Evolutionary conservation across 2,797 vertebrate genomes (phyloP).

Genomic region (Peromyscus attwateri): DNA sequence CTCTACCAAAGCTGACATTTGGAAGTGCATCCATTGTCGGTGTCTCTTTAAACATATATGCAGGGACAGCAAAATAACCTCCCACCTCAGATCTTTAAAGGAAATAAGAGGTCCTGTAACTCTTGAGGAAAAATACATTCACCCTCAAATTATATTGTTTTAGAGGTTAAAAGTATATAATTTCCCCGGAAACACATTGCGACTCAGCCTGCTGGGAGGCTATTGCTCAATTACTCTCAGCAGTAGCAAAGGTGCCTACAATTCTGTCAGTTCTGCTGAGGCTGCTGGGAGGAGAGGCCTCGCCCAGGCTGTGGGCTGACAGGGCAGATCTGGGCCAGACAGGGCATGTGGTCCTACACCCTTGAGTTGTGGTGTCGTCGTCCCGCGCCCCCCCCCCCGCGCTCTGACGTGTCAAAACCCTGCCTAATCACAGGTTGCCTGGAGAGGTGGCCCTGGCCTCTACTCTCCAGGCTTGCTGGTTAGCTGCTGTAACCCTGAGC

Average conservation of each 20-base stretch:
- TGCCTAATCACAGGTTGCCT: constrained; percentile 73
- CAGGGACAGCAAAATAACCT: constrained; percentile 78
- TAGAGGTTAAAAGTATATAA: constrained; percentile 87
- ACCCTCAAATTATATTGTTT: constrained; percentile 86
- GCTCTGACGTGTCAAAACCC: constrained; percentile 74
- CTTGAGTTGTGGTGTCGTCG: constrained; percentile 67
- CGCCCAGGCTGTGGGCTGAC: constrained; percentile 68
- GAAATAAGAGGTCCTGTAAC: constrained; percentile 85
- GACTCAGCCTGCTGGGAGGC: constrained; percentile 85
- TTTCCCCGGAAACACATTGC: constrained; percentile 84
- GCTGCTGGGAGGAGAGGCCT: constrained; percentile 78
- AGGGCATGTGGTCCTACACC: constrained; percentile 61
- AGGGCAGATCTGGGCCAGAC: constrained; percentile 71
- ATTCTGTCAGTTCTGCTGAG: constrained; percentile 77
- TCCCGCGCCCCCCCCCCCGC: background rate
- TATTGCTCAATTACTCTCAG: constrained; percentile 87
- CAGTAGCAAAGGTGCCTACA: constrained; percentile 78
- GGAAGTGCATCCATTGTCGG: constrained; percentile 68
- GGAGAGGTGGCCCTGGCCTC: constrained; percentile 63
- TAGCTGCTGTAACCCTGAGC: constrained; percentile 43
- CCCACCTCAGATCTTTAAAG: constrained; percentile 77
- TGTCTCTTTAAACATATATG: constrained; percentile 76
- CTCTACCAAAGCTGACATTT: constrained; percentile 69
- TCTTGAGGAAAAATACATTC: constrained; percentile 80
- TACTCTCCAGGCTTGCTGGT: constrained; percentile 58